These are phyloP conservation scores for Scatophagus argus DNA, from an alignment of 2,113 vertebrate genomes.

Conservation along the genomic window DNA sequence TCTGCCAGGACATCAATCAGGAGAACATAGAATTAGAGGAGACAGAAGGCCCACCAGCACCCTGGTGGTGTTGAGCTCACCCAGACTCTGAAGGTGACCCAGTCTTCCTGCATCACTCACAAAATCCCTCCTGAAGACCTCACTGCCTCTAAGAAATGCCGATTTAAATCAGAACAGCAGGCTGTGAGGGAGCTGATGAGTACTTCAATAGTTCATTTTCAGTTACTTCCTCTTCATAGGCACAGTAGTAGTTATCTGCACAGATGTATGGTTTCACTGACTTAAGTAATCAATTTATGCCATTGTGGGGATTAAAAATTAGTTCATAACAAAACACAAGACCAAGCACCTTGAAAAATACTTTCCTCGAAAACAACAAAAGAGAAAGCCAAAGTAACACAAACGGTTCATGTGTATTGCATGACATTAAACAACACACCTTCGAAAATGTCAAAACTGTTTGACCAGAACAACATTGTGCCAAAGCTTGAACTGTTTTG, in stretches of 20 bases:
- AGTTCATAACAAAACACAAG: no score
- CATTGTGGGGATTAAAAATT: not conserved
- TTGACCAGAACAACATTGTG: no score
- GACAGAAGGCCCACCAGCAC: not conserved
- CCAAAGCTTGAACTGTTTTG: no score
- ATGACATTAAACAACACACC: no score
- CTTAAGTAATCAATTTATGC: not conserved
- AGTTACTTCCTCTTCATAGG: not conserved
- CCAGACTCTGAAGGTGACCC: not conserved
- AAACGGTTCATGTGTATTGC: no score
- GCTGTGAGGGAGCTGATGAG: not conserved
- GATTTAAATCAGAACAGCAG: not conserved
- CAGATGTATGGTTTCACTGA: no score
- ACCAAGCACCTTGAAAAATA: no score
- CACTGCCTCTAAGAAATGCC: no score
- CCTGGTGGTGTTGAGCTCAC: not conserved
- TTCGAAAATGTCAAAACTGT: no score
- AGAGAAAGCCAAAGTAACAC: no score
- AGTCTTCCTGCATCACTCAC: not conserved
- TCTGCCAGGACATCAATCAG: constrained; percentile 12
- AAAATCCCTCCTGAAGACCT: not conserved
- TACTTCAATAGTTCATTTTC: not conserved
- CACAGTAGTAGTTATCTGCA: no score
- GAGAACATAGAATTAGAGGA: not conserved
- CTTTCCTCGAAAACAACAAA: no score